Conservation (phyloP, 2,797 vertebrate genomes). For the Bradypodion ventrale region DNA sequence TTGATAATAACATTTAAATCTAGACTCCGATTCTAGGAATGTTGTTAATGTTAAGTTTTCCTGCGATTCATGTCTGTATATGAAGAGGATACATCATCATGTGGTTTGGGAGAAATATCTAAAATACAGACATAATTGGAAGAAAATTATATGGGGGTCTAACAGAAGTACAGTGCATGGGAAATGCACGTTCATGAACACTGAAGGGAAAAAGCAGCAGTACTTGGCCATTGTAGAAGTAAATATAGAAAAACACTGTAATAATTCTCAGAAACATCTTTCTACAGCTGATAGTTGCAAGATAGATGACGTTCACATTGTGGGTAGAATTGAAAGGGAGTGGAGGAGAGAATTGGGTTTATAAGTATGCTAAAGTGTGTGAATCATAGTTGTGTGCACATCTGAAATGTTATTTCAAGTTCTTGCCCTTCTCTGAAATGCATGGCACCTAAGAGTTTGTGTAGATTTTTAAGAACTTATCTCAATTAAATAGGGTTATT, state of each 20-base stretch:
- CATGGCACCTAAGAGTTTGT: neutral
- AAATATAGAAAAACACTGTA: neutral
- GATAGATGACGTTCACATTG: neutral
- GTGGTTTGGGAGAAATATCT: neutral
- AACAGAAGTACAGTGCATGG: neutral
- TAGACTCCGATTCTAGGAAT: neutral
- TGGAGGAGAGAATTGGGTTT: neutral
- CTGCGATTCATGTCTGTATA: neutral
- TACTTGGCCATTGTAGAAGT: neutral
- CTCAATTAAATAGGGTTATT: neutral
- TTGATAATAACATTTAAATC: neutral
- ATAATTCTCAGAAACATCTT: neutral
- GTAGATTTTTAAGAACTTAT: neutral
- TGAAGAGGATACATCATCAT: neutral
- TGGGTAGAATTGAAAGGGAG: neutral
- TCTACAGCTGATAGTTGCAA: slow-evolving; percentile 16
- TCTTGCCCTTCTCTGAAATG: neutral
- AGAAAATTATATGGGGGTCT: neutral
- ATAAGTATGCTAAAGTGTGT: accelerated
- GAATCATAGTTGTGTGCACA: slow-evolving; percentile 7
- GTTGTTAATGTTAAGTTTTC: slow-evolving; percentile 1
- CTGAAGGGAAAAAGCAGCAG: neutral
- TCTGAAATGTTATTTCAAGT: neutral
- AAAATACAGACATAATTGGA: neutral
- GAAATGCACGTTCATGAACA: slow-evolving; percentile 10